Evolutionary conservation across 2,797 vertebrate species (phyloP).

Genomic region (Spinus pinus): DNA sequence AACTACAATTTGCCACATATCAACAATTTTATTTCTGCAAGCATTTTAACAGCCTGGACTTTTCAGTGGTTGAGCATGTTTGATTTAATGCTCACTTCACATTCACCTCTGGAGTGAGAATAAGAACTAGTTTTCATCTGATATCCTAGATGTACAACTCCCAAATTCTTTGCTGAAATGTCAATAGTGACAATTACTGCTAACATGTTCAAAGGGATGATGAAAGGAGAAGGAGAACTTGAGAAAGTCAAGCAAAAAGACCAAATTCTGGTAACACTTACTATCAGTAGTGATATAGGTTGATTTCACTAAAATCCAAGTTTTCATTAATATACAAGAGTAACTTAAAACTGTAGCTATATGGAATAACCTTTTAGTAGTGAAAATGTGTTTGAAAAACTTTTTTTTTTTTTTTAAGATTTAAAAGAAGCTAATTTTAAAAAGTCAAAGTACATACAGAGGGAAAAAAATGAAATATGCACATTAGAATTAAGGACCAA

Average conservation of each 20-base stretch:
- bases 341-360: not conserved
- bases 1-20: not conserved
- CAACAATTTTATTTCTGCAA: not conserved
- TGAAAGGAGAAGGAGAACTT: not conserved
- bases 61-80: not conserved
- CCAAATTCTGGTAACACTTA: not conserved
- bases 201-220: not conserved
- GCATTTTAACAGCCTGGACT: not conserved
- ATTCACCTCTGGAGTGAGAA: not conserved
- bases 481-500: not conserved
- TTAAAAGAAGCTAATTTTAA: not conserved
- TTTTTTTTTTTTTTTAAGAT: not conserved
- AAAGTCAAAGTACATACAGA: not conserved
- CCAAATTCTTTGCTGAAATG: not conserved
- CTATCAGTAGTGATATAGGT: not conserved
- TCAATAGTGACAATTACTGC: not conserved
- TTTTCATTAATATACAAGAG: not conserved
- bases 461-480: accelerated
- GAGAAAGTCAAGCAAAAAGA: not conserved
- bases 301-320: not conserved
- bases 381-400: not conserved
- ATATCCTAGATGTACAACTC: not conserved
- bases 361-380: not conserved
- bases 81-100: not conserved
- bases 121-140: not conserved